These are phyloP conservation scores for Spongia lamella DNA, from an alignment of 37 sponge, comb jelly and placozoan genomes.

Conservation along the genomic window DNA sequence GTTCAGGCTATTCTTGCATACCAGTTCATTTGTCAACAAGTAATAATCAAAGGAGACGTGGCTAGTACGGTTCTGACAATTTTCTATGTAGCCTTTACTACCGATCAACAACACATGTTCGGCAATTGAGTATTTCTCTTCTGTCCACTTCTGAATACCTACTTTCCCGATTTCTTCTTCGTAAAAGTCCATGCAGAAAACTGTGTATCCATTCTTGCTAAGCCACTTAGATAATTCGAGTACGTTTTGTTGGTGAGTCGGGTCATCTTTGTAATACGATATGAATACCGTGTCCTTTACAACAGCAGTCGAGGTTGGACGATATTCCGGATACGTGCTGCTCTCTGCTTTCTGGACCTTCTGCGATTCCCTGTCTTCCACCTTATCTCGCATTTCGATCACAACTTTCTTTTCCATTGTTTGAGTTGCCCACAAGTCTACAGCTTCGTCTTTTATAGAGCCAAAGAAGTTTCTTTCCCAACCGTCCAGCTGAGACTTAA, in stretches of 20 bases:
- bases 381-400: no score
- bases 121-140: conserved; percentile 5
- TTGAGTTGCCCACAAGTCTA: no score
- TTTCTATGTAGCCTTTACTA: conserved; percentile 12
- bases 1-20: conserved; percentile 12
- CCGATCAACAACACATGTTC: conserved; percentile 1
- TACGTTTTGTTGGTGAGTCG: neutral
- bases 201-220: conserved; percentile 3
- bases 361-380: no score
- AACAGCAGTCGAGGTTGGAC: no score
- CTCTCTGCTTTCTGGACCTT: no score
- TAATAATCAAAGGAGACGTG: neutral
- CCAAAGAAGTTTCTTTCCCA: no score
- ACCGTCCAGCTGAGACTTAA: no score
- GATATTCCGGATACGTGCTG: no score
- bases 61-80: neutral
- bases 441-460: no score
- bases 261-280: conserved; percentile 1
- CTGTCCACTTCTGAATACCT: conserved; percentile 20
- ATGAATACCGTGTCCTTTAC: no score
- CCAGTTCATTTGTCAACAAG: conserved; percentile 14
- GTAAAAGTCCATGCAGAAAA: neutral
- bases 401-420: no score
- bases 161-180: neutral
- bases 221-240: conserved; percentile 15